Conservation (phyloP, 2,113 vertebrate genomes). For the Accipiter virgatus region DNA sequence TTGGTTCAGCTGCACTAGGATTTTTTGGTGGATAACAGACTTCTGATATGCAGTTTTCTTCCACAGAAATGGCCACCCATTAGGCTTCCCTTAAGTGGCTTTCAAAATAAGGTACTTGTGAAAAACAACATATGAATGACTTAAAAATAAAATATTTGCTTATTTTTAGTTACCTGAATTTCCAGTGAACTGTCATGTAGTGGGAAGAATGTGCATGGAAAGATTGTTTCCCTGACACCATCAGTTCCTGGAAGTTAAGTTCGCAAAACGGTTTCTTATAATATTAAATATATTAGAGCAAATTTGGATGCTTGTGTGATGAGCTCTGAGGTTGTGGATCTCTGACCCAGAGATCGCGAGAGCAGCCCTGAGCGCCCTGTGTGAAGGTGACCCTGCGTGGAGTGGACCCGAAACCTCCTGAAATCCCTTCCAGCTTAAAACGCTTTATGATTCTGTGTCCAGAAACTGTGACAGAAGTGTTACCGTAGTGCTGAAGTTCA, state of each 20-base stretch:
- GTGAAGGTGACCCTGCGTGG: accelerated
- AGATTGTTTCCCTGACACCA: background rate
- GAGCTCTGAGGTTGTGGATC: background rate
- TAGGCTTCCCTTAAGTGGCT: background rate
- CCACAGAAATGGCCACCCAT: background rate
- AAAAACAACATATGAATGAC: background rate
- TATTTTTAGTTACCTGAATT: background rate
- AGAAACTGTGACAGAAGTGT: background rate
- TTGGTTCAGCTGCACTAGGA: accelerated
- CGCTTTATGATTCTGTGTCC: accelerated
- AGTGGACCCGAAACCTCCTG: background rate
- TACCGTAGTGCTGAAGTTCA: accelerated
- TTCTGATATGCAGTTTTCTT: background rate
- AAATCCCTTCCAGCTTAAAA: background rate
- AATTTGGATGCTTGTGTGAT: background rate
- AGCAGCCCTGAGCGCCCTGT: background rate
- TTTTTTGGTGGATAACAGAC: background rate
- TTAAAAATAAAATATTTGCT: background rate
- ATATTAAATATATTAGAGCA: background rate
- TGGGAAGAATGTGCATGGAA: background rate
- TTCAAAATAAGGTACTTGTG: background rate
- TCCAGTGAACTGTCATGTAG: background rate
- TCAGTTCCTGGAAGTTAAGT: background rate
- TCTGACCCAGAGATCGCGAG: background rate
- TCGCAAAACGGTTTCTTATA: background rate